Evolutionary conservation across 2,797 vertebrate genomes (phyloP), one percentile per base, ranked within the genome.

Genomic region (Phrynocephalus forsythii): DNA sequence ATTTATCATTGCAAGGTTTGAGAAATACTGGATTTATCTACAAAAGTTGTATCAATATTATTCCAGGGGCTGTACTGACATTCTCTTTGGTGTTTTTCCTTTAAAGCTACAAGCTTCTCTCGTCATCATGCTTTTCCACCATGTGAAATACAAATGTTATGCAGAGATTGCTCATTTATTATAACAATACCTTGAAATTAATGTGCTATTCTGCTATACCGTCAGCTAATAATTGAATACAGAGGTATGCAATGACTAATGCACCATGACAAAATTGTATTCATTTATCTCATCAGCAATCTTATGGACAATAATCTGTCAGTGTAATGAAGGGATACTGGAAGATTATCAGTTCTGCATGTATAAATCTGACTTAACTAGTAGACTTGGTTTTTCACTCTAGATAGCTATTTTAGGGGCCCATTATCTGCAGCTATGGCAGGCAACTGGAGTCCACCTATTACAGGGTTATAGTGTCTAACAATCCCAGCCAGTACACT

Each of bases 81-180:
- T 93, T 93, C 92, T 96, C 95, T 97, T 97, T 97, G 96, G 95
- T 96, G 94, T 91, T 92, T 18, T 1, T 92, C 15, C 52, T 56
- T 56, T 18, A 63, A 91, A 91, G 89, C 91, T 79, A 93, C 81
- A 82, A 80, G 80, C 82, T 84, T 86, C 92, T 26, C 83, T 94
- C 79, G 88, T 1, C 16, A 83, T 63, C 16, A 81, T 86, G 84
- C 66, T 90, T 86, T 89, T 92, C 85, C 82, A 90, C 92, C 87
- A 88, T 80, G 89, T 83, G 89, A 94, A 90, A 88, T 72, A 83
- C 87, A 93, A 79, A 91, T 93, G 90, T 93, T 52, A 28, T 83
- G 77, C 20, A 38, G n/a, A 48, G 30, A 92, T 93, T 67, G 1
- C 83, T 88, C 90, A 83, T 91, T 50, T 33, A 93, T 92, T 92